These are phyloP conservation scores for Byasa hedistus DNA, from an alignment of 2,888 invertebrate genomes.

Conservation along the genomic window DNA sequence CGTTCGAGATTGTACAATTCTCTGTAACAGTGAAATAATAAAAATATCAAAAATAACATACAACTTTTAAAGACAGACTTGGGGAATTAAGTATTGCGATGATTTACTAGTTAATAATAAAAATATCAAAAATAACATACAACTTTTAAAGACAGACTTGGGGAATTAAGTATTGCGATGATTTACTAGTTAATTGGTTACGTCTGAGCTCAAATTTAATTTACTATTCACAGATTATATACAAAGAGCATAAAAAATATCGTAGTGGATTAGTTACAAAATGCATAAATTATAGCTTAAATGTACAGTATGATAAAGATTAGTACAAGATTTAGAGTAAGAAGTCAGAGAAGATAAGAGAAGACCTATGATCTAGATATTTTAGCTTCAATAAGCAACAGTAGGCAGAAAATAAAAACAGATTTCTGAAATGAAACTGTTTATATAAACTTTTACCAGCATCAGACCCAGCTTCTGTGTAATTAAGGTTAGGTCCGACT, in stretches of 20 bases:
- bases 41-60: background rate
- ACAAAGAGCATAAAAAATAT: too few relatives aligned
- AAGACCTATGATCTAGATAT: background rate
- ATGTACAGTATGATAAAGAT: too few relatives aligned
- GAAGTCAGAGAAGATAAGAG: background rate
- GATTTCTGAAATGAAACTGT: too few relatives aligned
- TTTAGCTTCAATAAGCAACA: background rate
- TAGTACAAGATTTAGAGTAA: background rate
- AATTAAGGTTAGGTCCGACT: constrained; percentile 48
- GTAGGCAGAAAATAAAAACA: background rate
- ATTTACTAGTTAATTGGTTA: too few relatives aligned
- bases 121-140: background rate
- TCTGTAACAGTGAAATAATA: constrained; percentile 45
- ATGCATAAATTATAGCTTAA: too few relatives aligned
- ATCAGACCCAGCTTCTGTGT: constrained; percentile 56
- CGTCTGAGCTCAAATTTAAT: too few relatives aligned
- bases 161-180: too few relatives aligned
- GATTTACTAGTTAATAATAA: background rate
- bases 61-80: too few relatives aligned
- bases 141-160: too few relatives aligned
- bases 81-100: too few relatives aligned
- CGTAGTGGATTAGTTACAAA: too few relatives aligned
- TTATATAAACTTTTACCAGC: constrained; percentile 47
- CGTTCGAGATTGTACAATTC: constrained; percentile 56
- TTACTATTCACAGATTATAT: too few relatives aligned